Conservation (phyloP, 2,113 vertebrate species). For the Chiloscyllium plagiosum region DNA sequence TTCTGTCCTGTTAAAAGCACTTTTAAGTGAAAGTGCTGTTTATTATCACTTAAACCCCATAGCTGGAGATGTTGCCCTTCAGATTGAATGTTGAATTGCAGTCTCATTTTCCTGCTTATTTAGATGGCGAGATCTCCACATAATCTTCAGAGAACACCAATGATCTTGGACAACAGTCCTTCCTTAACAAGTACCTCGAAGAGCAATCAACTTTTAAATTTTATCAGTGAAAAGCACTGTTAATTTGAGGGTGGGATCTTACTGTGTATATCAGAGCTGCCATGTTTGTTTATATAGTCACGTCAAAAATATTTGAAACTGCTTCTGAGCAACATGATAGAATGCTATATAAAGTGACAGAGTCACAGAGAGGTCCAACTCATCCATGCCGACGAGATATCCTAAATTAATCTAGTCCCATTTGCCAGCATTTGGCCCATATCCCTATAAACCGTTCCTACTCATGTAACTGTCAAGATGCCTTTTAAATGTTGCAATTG, state of each 20-base stretch:
- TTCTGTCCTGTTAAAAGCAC: too few species aligned
- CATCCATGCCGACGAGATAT: too few species aligned
- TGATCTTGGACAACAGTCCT: neutral
- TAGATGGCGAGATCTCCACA: neutral
- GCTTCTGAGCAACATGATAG: neutral
- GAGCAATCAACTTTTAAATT: neutral
- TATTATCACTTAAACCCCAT: neutral
- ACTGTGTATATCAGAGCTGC: neutral
- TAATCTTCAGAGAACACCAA: neutral
- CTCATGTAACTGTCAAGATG: too few species aligned
- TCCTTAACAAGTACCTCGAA: neutral
- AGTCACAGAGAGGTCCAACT: too few species aligned
- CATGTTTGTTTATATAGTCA: neutral
- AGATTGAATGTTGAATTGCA: neutral
- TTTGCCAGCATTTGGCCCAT: too few species aligned
- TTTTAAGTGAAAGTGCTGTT: neutral
- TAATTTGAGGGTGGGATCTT: neutral
- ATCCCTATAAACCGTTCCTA: too few species aligned
- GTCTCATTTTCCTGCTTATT: neutral
- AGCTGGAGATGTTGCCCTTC: neutral
- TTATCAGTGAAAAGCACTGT: too few species aligned
- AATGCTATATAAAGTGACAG: neutral
- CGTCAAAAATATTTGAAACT: neutral
- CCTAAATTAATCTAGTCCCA: too few species aligned
- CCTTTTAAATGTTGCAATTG: too few species aligned